These are phyloP conservation scores for Parotocinclus haroldoi DNA, from an alignment of 2,797 vertebrate species.

Conservation along the genomic window DNA sequence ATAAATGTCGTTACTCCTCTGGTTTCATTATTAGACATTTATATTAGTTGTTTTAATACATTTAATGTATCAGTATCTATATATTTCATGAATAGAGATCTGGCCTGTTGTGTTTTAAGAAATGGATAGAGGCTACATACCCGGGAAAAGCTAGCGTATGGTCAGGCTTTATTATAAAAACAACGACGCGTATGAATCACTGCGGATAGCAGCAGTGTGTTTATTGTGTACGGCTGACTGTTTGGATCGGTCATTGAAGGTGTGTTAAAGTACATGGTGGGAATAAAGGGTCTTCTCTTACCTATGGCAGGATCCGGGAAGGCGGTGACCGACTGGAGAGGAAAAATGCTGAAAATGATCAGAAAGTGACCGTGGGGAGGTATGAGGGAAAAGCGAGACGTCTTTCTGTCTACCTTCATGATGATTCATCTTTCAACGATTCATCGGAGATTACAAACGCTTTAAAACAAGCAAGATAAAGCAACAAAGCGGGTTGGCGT, in stretches of 20 bases:
- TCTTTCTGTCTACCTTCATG: slow-evolving; percentile 51
- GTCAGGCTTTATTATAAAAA: not conserved
- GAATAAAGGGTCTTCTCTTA: slow-evolving; percentile 20
- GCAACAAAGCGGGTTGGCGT: slow-evolving; percentile 20
- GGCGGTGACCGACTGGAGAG: slow-evolving; percentile 41
- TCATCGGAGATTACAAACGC: slow-evolving; percentile 41
- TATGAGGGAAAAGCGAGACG: slow-evolving; percentile 41
- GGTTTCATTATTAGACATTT: too few relatives aligned
- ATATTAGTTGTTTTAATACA: too few relatives aligned
- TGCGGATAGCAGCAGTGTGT: not conserved
- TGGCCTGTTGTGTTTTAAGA: too few relatives aligned
- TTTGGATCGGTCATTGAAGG: not conserved
- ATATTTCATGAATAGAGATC: too few relatives aligned
- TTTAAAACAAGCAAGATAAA: slow-evolving; percentile 40
- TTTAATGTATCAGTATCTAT: too few relatives aligned
- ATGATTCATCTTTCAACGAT: slow-evolving; percentile 53
- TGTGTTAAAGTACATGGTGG: not conserved
- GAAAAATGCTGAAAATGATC: slow-evolving; percentile 43
- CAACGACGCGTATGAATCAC: not conserved
- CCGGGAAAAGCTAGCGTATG: not conserved
- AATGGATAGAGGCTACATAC: too few relatives aligned
- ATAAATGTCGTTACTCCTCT: too few relatives aligned
- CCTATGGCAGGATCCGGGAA: slow-evolving; percentile 49
- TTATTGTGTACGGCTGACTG: not conserved
- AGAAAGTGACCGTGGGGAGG: slow-evolving; percentile 40